These are phyloP conservation scores for Clivina fossor DNA, from an alignment of 2,888 invertebrate species.

Conservation along the genomic window DNA sequence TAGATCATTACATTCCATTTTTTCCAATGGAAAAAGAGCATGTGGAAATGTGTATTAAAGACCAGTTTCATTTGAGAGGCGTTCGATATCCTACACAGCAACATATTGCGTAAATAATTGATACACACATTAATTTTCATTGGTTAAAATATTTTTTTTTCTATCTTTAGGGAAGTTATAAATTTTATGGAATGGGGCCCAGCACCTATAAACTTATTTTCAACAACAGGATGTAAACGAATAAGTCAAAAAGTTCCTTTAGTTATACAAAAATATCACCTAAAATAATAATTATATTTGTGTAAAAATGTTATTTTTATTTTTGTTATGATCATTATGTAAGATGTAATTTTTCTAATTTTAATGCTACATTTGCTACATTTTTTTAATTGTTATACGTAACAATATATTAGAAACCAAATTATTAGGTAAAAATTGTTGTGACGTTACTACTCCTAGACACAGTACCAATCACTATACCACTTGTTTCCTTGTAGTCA, in stretches of 20 bases:
- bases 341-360: no score
- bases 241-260: constrained; percentile 74
- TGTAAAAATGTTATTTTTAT: no score
- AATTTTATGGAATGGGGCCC: constrained; percentile 74
- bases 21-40: constrained; percentile 87
- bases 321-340: no score
- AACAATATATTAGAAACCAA: no score
- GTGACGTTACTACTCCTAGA: no score
- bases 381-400: no score
- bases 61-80: constrained; percentile 59
- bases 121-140: not conserved
- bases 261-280: constrained; percentile 35
- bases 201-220: constrained; percentile 71
- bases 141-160: no score
- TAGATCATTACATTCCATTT: constrained; percentile 94
- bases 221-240: constrained; percentile 87
- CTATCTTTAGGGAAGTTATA: constrained; percentile 65
- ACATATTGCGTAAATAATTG: constrained; percentile 46
- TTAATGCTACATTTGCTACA: no score
- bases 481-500: no score
- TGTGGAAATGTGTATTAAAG: constrained; percentile 73
- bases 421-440: no score
- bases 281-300: not conserved
- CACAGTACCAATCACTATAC: no score
- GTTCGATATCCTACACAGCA: constrained; percentile 42